phyloP scores from a whole-genome alignment of 2,113 vertebrate species.

The Pimephales promelas region DNA sequence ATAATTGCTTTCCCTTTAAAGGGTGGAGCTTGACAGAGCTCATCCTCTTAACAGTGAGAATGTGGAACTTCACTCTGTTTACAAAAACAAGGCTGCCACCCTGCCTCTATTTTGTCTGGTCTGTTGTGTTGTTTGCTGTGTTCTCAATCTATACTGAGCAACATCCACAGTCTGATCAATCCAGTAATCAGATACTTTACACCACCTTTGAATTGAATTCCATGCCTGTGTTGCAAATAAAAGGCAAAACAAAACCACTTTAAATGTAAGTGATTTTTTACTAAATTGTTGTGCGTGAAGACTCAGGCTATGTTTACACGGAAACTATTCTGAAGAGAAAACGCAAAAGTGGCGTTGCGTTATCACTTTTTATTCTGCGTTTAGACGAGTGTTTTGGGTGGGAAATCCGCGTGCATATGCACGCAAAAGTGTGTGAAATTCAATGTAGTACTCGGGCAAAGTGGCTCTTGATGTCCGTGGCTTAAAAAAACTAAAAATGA shows the following conservation, averaged over 20 bases:
- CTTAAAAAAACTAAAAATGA: no score
- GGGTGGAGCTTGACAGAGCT: constrained; percentile 28
- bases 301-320: no score
- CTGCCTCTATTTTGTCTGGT: constrained; percentile 51
- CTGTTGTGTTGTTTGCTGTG: constrained; percentile 61
- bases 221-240: constrained; percentile 62
- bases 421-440: no score
- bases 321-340: no score
- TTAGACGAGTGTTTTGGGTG: no score
- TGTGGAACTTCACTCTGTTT: constrained; percentile 42
- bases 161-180: constrained; percentile 57
- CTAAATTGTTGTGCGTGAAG: no score
- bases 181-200: constrained; percentile 49
- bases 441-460: no score
- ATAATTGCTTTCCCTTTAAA: constrained; percentile 41
- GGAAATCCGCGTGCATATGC: no score
- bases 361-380: no score
- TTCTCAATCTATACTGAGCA: constrained; percentile 69
- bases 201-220: constrained; percentile 39
- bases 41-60: constrained; percentile 38
- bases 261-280: not conserved
- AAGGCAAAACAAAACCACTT: constrained; percentile 52
- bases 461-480: no score
- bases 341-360: no score
- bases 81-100: constrained; percentile 46